Base-by-base conservation (phyloP, 2,797 vertebrate species). In the Lepilemur septentrionalis region DNA sequence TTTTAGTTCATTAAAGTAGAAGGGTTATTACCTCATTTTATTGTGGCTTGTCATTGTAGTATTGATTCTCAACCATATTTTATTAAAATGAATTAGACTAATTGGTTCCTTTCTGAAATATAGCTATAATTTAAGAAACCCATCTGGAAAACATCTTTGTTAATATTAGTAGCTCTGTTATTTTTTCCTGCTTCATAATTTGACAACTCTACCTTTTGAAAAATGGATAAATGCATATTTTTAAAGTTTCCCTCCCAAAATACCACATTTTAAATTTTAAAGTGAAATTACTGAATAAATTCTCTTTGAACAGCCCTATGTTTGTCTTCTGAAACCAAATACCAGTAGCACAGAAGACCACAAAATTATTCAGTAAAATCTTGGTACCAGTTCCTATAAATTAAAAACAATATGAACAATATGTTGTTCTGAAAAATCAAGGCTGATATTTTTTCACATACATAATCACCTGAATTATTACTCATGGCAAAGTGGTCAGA, bases 181-280 rank as follows among this genome's bases (percentile, higher is more conserved):
- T 91, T 96, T 75, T 93, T 96, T 96, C 63, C 46, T 80, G 50
- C 25, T 95, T 78, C 35, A 65, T 96, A 96, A 97, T 97, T 91
- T 95, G 93, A 89, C 72, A 89, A 93, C 17, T 83, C 2, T 28
- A 48, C 32, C 69, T 91, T 97, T 91, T 82, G 70, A 91, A 93
- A 92, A 91, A 41, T 91, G 22, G 48, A 67, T 94, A 96, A 96
- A 83, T 89, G 18, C 93, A 48, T 70, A 75, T 95, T 94, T 93
- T 38, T 93, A 32, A 65, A 90, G 61, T 30, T 92, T 93, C 46
- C 50, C 17, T 89, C 35, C 41, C 52, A 3, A 79, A 93, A 94
- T 88, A 75, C 55, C 48, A 73, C 73, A 86, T 65, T 92, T 93
- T 78, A 92, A 79, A 92, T 70, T 92, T 95, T 89, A 84, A 96